Evolutionary conservation across 1,140 invertebrate genomes (phyloP), one percentile per base, ranked within the genome.

Genomic region (Ericerus pela): DNA sequence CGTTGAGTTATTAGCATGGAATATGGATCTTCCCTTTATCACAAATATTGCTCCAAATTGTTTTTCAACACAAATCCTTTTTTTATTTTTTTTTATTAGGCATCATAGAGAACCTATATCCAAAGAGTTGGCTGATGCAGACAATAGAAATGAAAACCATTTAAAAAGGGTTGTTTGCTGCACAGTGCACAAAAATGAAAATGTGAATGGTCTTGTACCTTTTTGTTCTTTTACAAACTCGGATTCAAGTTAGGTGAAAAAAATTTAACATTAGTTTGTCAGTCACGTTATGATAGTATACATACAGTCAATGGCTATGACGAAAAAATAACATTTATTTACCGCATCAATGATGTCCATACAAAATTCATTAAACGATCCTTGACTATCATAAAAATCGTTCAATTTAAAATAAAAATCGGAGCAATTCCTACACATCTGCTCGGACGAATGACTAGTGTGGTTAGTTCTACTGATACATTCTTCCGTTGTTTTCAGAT

Each of bases 341-440:
- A 60, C 59, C 51, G 61, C 38, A 52, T 62, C 61, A 14, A 61
- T 56, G 11, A 62, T 55, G 26, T 62, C 61, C 61, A 62, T 62
- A 43, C 61, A 62, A 58, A 62, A 59, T 36, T 28, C 55, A 2
- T 54, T 36, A 16, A 28, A 28, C 26, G 12, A 53, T 58, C 60
- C 61, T n/a, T 60, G 28, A 2, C 1, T 24, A 16, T 60, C 58
- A 33, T 63, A 63, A 24, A 47, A 57, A 37, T 56, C 18, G 14
- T 56, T 63, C 36, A 63, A 56, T 1, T 55, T 38, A 1, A 33
- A 12, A 33, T 63, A 63, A 18, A 43, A 20, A 28, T 53, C 24
- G 56, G 55, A 56, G 31, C 61, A 62, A 28, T 56, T 43, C 1
- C 20, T 2, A 51, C 62, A 63, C 18, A 63, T 20, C 24, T 24